These are phyloP conservation scores for Napeogenes inachia DNA, from an alignment of 2,888 invertebrate genomes.

Conservation along the genomic window DNA sequence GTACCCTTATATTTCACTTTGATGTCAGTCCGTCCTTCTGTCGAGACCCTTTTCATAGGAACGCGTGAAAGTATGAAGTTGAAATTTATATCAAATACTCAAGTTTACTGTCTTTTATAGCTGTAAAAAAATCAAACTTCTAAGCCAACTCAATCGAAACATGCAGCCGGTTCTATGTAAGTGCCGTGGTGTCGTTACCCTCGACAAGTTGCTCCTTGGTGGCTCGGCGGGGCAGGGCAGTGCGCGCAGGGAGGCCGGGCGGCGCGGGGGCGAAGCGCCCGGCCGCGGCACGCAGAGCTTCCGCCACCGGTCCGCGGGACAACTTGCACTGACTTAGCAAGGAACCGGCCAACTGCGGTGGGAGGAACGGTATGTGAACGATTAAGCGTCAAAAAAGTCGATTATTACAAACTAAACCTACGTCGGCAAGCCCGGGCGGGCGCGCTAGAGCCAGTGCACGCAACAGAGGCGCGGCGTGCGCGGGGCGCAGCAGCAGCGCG, in stretches of 20 bases:
- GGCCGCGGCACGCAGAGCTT: constrained; percentile 46
- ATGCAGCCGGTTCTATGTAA: neutral
- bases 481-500: constrained; percentile 42
- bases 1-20: too few relatives aligned
- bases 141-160: too few relatives aligned
- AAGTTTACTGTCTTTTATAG: too few relatives aligned
- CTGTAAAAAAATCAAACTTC: too few relatives aligned
- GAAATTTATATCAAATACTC: too few relatives aligned
- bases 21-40: too few relatives aligned
- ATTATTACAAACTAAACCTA: constrained; percentile 20
- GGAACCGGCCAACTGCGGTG: constrained; percentile 44
- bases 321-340: constrained; percentile 50
- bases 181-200: constrained; percentile 33
- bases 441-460: constrained; percentile 45
- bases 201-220: constrained; percentile 51
- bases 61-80: too few relatives aligned
- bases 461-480: constrained; percentile 53
- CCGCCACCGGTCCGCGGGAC: constrained; percentile 50
- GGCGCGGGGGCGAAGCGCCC: constrained; percentile 24
- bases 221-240: constrained; percentile 39
- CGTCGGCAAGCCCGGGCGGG: constrained; percentile 36
- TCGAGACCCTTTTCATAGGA: too few relatives aligned
- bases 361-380: neutral
- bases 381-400: neutral
- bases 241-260: constrained; percentile 22